Evolutionary conservation across 2,113 vertebrate species (phyloP).

Genomic region (Stigmatopora nigra): DNA sequence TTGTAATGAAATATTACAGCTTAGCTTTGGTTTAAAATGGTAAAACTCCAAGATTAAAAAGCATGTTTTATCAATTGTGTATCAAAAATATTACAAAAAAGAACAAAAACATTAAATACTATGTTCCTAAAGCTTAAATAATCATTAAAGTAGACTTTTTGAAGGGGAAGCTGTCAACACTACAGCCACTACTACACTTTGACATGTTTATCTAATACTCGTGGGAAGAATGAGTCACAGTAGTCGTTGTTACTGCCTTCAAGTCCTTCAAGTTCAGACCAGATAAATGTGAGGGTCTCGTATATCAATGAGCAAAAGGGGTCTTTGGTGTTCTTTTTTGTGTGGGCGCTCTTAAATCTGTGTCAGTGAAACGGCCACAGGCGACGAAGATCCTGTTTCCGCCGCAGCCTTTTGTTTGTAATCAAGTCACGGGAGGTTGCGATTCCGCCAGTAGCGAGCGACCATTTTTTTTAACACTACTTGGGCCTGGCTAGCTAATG

Average conservation of each 20-base stretch:
- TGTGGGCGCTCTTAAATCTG: constrained; percentile 7
- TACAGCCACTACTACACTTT: neutral
- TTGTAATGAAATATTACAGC: too few species aligned
- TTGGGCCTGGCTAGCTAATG: neutral
- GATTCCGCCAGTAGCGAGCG: constrained; percentile 3
- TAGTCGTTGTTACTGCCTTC: neutral
- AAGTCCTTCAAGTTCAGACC: neutral
- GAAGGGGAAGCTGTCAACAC: neutral
- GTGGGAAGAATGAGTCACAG: neutral
- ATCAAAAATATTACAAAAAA: neutral
- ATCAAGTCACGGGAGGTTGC: constrained; percentile 40
- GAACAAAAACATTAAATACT: neutral
- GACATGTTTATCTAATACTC: neutral
- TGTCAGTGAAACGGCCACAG: constrained; percentile 25
- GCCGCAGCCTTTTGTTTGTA: constrained; percentile 32
- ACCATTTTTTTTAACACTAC: neutral
- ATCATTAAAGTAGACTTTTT: neutral
- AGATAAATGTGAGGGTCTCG: neutral
- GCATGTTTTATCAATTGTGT: neutral
- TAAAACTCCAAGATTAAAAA: neutral
- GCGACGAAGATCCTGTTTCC: constrained; percentile 31
- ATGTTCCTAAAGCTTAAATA: neutral
- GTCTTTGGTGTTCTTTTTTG: neutral
- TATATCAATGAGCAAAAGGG: constrained; percentile 11
- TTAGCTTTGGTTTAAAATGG: too few species aligned